A percentile compares a stretch with the other conserved stretches of the same genome.
These are phyloP conservation scores for Belonocnema kinseyi DNA, from an alignment of 1,140 invertebrate species.

Conservation along the genomic window DNA sequence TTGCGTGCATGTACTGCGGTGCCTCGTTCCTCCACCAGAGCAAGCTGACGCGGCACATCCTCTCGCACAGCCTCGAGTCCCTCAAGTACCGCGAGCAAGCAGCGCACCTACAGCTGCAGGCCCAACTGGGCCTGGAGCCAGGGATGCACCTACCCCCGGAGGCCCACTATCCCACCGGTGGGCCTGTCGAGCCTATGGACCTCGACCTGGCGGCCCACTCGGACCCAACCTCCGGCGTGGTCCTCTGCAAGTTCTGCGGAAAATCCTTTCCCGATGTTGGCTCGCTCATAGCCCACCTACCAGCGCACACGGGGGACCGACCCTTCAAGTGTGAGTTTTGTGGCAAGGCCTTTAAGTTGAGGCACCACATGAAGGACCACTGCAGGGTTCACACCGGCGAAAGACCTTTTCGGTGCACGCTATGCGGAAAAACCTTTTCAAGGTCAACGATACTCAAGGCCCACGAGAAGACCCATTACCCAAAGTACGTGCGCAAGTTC, in stretches of 20 bases:
- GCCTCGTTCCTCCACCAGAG: constrained; percentile 90
- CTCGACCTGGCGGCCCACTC: constrained; percentile 73
- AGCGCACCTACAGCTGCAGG: constrained; percentile 77
- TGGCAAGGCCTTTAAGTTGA: constrained; percentile 91
- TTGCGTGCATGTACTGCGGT: constrained; percentile 91
- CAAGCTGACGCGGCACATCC: constrained; percentile 91
- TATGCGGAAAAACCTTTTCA: constrained; percentile 93
- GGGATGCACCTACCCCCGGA: constrained; percentile 71
- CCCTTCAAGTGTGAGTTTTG: constrained; percentile 95
- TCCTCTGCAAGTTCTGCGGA: constrained; percentile 92
- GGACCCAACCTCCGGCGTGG: constrained; percentile 82
- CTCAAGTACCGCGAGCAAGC: constrained; percentile 87
- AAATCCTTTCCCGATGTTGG: constrained; percentile 92
- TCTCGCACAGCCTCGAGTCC: constrained; percentile 90
- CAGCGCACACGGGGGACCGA: constrained; percentile 90
- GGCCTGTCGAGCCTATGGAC: constrained; percentile 74
- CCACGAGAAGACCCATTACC: constrained; percentile 94
- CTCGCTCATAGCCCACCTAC: constrained; percentile 88
- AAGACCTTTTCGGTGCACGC: constrained; percentile 89
- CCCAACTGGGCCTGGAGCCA: constrained; percentile 67
- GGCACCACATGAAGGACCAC: constrained; percentile 95
- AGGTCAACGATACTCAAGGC: constrained; percentile 92
- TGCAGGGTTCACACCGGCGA: constrained; percentile 94
- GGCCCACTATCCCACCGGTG: constrained; percentile 73
- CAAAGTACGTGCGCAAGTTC: constrained; percentile 91